These are phyloP conservation scores for Lacanobia oleracea DNA, from an alignment of 2,888 invertebrate genomes.

Conservation along the genomic window DNA sequence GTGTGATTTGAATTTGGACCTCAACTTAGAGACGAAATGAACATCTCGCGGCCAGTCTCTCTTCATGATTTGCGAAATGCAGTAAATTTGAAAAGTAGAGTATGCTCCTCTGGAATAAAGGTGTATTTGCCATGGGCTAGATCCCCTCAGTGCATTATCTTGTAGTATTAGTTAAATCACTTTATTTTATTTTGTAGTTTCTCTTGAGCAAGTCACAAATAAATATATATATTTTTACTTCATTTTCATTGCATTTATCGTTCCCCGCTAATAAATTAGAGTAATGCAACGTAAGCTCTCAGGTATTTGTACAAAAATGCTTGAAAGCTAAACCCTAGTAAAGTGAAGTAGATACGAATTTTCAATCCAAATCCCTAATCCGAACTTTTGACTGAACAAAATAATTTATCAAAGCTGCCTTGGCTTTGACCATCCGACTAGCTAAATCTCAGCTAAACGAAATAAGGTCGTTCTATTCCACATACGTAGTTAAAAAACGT, in stretches of 20 bases:
- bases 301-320: constrained; percentile 2
- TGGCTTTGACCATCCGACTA: constrained; percentile 37
- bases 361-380: constrained; percentile 35
- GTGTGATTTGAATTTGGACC: too few relatives aligned
- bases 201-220: too few relatives aligned
- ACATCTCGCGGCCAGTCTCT: too few relatives aligned
- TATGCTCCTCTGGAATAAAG: too few relatives aligned
- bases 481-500: constrained; percentile 48
- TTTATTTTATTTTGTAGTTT: too few relatives aligned
- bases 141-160: too few relatives aligned
- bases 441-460: constrained; percentile 22
- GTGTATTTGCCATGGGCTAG: too few relatives aligned
- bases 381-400: constrained; percentile 42
- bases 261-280: not conserved
- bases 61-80: too few relatives aligned
- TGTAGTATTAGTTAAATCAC: not conserved
- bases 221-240: too few relatives aligned
- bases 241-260: not conserved
- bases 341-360: constrained; percentile 34
- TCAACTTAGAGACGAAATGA: too few relatives aligned
- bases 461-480: constrained; percentile 21
- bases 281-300: constrained; percentile 6
- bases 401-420: constrained; percentile 48
- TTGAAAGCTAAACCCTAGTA: constrained; percentile 22
- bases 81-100: too few relatives aligned